phyloP scores from a whole-genome alignment of 2,888 invertebrate genomes.

The Mycalesis mineus region DNA sequence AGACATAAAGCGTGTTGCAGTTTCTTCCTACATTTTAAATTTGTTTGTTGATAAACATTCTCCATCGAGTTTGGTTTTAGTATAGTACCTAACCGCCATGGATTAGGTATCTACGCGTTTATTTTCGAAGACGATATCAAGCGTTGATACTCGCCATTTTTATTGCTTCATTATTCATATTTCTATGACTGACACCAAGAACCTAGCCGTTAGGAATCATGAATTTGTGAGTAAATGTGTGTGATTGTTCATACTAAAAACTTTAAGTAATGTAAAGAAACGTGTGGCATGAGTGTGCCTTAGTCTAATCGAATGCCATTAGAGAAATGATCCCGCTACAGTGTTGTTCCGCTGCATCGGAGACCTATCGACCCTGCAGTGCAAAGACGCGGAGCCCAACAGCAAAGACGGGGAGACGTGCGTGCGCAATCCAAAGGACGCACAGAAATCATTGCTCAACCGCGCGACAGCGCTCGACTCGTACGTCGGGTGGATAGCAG shows the following conservation, averaged over 20 bases:
- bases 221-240: too few species aligned
- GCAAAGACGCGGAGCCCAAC: conserved; percentile 41
- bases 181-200: conserved; percentile 28
- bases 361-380: conserved; percentile 64
- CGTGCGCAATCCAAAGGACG: conserved; percentile 52
- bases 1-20: too few species aligned
- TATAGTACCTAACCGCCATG: too few species aligned
- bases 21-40: too few species aligned
- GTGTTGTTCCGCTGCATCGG: conserved; percentile 75
- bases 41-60: too few species aligned
- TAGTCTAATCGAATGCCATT: conserved; percentile 31
- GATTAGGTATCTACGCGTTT: too few species aligned
- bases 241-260: background rate
- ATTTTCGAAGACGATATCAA: too few species aligned
- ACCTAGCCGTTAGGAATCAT: too few species aligned
- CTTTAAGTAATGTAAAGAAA: too few species aligned
- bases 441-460: conserved; percentile 56
- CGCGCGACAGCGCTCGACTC: conserved; percentile 66
- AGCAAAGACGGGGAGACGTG: conserved; percentile 47
- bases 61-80: too few species aligned
- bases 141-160: too few species aligned
- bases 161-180: too few species aligned
- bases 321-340: conserved; percentile 50
- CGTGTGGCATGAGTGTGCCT: conserved; percentile 38
- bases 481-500: conserved; percentile 68